Evolutionary conservation across 2,888 invertebrate species (phyloP).

Genomic region (Shargacucullia verbasci): DNA sequence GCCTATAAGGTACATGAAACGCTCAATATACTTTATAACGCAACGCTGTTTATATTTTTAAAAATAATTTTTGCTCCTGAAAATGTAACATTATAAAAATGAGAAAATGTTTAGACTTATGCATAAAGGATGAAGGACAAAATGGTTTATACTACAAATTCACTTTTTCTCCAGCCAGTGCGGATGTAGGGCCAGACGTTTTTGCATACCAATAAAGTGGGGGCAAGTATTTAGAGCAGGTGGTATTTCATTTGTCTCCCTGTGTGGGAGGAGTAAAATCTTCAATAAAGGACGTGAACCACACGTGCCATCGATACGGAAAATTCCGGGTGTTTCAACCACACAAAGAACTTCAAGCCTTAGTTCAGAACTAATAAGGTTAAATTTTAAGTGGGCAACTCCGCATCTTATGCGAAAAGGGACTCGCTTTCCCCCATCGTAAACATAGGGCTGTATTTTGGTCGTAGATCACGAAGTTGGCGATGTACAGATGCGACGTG

Average conservation of each 20-base stretch:
- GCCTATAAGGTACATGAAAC: too few species aligned
- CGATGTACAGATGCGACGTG: constrained; percentile 25
- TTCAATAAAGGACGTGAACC: constrained; percentile 85
- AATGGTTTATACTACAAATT: not conserved
- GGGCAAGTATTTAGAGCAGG: constrained; percentile 80
- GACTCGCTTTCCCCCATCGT: constrained; percentile 82
- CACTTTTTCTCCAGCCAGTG: constrained; percentile 5
- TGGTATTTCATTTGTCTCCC: constrained; percentile 80
- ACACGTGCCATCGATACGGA: constrained; percentile 84
- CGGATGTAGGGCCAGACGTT: constrained; percentile 51
- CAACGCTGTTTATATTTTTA: too few species aligned
- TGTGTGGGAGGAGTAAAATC: constrained; percentile 75
- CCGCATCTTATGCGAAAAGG: constrained; percentile 77
- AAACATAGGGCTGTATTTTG: constrained; percentile 81
- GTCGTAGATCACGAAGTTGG: constrained; percentile 65
- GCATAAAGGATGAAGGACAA: too few species aligned
- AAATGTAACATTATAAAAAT: too few species aligned
- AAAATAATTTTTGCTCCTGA: too few species aligned
- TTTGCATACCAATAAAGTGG: constrained; percentile 75
- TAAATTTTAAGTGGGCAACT: constrained; percentile 50
- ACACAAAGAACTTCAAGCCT: constrained; percentile 39
- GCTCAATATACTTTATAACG: too few species aligned
- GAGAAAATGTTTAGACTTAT: too few species aligned
- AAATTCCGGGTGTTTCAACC: constrained; percentile 70
- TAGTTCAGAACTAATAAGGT: constrained; percentile 48